Conservation (phyloP, 1,140 invertebrate species). For the Anthonomus grandis region DNA sequence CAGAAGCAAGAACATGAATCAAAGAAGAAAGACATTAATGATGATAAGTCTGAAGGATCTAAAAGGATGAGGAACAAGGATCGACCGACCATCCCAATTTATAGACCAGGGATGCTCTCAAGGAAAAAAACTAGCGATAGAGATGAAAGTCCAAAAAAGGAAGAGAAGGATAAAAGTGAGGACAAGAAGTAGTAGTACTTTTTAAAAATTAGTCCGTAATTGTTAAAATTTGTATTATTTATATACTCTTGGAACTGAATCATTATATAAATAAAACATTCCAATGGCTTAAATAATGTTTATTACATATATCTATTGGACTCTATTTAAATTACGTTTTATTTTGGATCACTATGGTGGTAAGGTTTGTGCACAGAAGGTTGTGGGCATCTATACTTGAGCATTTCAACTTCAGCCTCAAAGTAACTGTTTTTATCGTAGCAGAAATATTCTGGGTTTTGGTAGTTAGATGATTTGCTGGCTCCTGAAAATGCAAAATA, state of each 20-base stretch:
- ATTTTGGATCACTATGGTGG: conserved; percentile 21
- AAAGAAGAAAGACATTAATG: conserved; percentile 25
- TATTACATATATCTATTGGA: too few species aligned
- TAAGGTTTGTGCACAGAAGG: conserved; percentile 47
- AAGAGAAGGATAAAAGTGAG: conserved; percentile 10
- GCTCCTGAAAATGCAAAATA: conserved; percentile 54
- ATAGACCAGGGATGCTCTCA: conserved; percentile 47
- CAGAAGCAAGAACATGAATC: conserved; percentile 15
- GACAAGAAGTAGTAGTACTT: conserved; percentile 2
- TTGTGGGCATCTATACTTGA: conserved; percentile 69
- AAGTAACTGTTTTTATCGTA: conserved; percentile 75
- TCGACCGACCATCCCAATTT: conserved; percentile 45
- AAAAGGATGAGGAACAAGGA: conserved; percentile 54
- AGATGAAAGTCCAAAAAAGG: conserved; percentile 23
- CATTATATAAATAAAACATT: too few species aligned
- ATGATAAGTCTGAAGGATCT: conserved; percentile 36
- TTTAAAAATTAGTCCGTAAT: not conserved
- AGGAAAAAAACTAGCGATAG: conserved; percentile 38
- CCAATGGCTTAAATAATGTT: too few species aligned
- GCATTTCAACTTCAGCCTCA: conserved; percentile 83
- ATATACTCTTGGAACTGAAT: too few species aligned
- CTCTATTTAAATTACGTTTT: too few species aligned
- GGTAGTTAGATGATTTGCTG: conserved; percentile 67
- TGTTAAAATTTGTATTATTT: too few species aligned
- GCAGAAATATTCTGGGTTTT: conserved; percentile 83